Conservation (phyloP, 1,140 invertebrate genomes). For the Cryptotermes secundus region DNA sequence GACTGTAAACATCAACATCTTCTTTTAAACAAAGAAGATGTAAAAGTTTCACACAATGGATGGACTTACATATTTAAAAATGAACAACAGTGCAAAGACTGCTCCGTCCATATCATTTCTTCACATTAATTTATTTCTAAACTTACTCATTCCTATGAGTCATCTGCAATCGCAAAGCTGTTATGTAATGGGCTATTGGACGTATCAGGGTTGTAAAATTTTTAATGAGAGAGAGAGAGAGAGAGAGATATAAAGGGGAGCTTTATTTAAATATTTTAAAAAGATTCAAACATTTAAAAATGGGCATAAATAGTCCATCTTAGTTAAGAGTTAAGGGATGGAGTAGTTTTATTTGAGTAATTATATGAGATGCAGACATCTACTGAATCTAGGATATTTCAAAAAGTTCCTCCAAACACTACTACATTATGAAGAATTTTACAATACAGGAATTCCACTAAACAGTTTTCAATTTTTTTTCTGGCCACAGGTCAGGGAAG, state of each 20-base stretch:
- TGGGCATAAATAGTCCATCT: constrained; percentile 4
- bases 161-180: not conserved
- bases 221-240: not conserved
- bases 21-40: not conserved
- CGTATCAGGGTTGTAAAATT: constrained; percentile 11
- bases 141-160: not conserved
- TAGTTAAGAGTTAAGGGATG: not conserved
- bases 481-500: not conserved
- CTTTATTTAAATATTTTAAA: constrained; percentile 13
- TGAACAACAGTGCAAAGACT: not conserved
- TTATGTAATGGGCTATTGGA: constrained; percentile 7
- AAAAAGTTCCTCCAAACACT: constrained; percentile 13
- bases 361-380: not conserved
- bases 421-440: not conserved
- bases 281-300: constrained; percentile 7
- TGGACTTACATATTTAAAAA: not conserved
- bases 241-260: not conserved
- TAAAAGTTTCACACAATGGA: constrained; percentile 25
- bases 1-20: not conserved
- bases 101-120: not conserved
- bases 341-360: not conserved
- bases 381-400: constrained; percentile 4
- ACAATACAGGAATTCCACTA: constrained; percentile 12
- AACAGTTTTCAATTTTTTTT: not conserved
- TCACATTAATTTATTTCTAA: not conserved